Percentiles rank a stretch among this genome's conserved stretches.
Conservation (phyloP, 2,113 vertebrate species). For the Cranoglanis bouderius region DNA sequence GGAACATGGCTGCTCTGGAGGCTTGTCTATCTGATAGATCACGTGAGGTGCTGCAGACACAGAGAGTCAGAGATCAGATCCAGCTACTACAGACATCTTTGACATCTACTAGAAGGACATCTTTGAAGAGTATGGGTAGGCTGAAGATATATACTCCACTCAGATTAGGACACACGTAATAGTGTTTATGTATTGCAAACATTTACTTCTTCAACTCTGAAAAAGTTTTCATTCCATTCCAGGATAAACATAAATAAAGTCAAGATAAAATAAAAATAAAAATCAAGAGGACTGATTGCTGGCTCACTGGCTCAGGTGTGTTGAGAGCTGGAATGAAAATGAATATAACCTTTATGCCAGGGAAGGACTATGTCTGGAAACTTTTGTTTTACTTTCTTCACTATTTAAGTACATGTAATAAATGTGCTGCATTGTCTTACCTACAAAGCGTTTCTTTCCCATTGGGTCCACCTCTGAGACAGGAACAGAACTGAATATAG, state of each 20-base stretch:
- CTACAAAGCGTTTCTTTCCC: constrained; percentile 86
- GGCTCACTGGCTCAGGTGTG: too few relatives aligned
- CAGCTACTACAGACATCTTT: background rate
- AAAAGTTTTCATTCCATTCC: background rate
- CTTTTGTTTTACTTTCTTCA: background rate
- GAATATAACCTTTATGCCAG: background rate
- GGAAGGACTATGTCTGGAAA: background rate
- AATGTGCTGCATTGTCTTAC: constrained; percentile 67
- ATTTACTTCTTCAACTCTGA: background rate
- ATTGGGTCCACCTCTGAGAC: constrained; percentile 86
- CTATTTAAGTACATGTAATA: background rate
- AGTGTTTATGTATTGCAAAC: background rate
- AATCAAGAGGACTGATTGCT: background rate
- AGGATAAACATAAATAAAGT: background rate
- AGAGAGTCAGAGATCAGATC: constrained; percentile 3
- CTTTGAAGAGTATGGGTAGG: background rate
- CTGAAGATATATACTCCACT: background rate
- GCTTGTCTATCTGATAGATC: constrained; percentile 87
- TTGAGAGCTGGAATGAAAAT: background rate
- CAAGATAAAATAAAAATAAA: too few relatives aligned
- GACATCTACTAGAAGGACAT: too few relatives aligned
- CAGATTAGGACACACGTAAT: background rate
- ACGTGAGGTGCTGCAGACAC: constrained; percentile 83
- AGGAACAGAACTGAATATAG: constrained; percentile 87
- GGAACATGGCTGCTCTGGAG: constrained; percentile 87